Percentiles rank a stretch among this genome's conserved stretches.
Evolutionary conservation across 2,797 vertebrate species (phyloP).

Genomic region (Poeciliopsis paucimaculata): DNA sequence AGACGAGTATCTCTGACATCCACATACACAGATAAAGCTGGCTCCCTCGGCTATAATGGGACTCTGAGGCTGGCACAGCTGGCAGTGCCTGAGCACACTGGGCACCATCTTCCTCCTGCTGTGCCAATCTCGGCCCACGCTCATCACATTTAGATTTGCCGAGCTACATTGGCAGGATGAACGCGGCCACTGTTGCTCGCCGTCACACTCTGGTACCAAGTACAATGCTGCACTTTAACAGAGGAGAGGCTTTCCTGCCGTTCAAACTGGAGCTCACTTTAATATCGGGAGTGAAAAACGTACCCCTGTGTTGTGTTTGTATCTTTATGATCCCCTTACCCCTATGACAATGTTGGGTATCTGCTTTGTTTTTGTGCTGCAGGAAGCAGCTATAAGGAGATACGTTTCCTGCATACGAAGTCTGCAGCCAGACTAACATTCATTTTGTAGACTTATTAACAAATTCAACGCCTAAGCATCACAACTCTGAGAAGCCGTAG

Average conservation of each 20-base stretch:
- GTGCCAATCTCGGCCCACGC: conserved; percentile 65
- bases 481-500: background rate
- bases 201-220: conserved; percentile 56
- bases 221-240: conserved; percentile 63
- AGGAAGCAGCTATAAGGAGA: background rate
- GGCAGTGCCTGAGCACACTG: conserved; percentile 65
- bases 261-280: conserved; percentile 35
- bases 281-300: conserved; percentile 19
- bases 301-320: background rate
- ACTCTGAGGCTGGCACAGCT: conserved; percentile 70
- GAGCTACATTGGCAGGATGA: conserved; percentile 70
- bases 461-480: background rate
- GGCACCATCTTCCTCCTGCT: conserved; percentile 57
- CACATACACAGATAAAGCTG: conserved; percentile 34
- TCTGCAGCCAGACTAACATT: background rate
- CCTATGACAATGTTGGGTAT: background rate
- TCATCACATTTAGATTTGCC: conserved; percentile 73
- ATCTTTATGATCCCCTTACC: conserved; percentile 18
- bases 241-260: conserved; percentile 28
- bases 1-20: conserved; percentile 31
- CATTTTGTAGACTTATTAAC: background rate
- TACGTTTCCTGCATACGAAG: too few species aligned
- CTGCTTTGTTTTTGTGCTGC: background rate
- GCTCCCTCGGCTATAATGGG: conserved; percentile 47
- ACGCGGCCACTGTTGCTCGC: conserved; percentile 50